Base-by-base conservation (phyloP, 2,888 invertebrate genomes). In the Heliconius charithonia region DNA sequence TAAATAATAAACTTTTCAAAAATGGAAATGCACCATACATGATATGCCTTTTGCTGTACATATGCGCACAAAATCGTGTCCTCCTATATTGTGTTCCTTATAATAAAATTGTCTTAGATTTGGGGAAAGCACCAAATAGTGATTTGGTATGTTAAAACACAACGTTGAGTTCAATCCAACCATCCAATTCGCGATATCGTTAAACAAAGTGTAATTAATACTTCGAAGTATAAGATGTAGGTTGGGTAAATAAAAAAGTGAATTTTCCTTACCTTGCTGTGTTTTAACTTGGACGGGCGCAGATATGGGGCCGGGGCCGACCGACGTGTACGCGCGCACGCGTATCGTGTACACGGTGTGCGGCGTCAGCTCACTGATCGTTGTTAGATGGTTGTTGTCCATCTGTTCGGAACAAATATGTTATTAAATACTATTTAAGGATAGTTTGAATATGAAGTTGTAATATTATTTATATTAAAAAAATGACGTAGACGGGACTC, bases 281-380 rank as follows among this genome's bases (percentile, higher is more conserved):
- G 99, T 99, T 95, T 99, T 98, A 86, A 99, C 99, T 92, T 98
- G 98, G n/a, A 99, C 98, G n/a, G 99, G 98, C 6, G 97, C 96
- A 83, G 99, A 99, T 84, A 98, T 96, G 0, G 99, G 99, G 72
- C 99, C 99, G 66, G 98, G 98, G 0, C 99, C 99, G 81, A 99
- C 98, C 25, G 97, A 98, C 12, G 99, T 99, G 91, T 97, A 97
- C 2, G 98, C 98, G 89, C 98, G 98, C 7, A 99, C 99, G 79
- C 98, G 96, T 86, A 99, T 98, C 73, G 99, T 98, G 93, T 99
- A 99, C 83, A 99, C 98, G 27, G 97, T 97, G 91, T 98, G 98
- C 0, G 98, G 97, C 37, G 97, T 97, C 85, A 99, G 95, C 89
- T 98, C 98, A 86, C 98, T 97, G 89, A 99, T 97, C 67, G 99